A percentile compares a stretch with the other conserved stretches of the same genome.
Evolutionary conservation across 2,888 invertebrate genomes (phyloP).

Genomic region (Iphiclides podalirius): DNA sequence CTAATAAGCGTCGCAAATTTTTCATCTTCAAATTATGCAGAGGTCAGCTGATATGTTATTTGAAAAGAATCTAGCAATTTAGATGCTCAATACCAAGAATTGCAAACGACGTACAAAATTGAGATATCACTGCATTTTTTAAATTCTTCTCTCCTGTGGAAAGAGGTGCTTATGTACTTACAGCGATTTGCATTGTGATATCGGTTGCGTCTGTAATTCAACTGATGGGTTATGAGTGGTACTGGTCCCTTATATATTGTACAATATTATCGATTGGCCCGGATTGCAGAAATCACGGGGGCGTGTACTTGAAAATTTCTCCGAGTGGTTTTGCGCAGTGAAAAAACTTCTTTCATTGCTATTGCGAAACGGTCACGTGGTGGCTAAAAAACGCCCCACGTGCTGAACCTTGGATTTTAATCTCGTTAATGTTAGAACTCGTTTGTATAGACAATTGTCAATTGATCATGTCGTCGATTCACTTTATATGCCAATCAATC

Average conservation of each 20-base stretch:
- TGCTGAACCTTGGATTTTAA: slow-evolving; percentile 4
- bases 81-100: background rate
- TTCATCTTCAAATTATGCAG: background rate
- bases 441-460: slow-evolving; percentile 5
- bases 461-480: slow-evolving; percentile 1
- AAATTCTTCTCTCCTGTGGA: too few relatives aligned
- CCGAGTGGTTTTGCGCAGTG: slow-evolving; percentile 34
- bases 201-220: slow-evolving; percentile 30
- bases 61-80: background rate
- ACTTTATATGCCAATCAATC: background rate
- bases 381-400: background rate
- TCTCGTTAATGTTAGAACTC: background rate
- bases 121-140: too few relatives aligned
- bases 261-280: slow-evolving; percentile 48
- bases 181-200: slow-evolving; percentile 54
- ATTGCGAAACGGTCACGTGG: slow-evolving; percentile 5
- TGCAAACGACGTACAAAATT: too few relatives aligned
- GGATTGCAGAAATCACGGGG: slow-evolving; percentile 43
- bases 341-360: slow-evolving; percentile 6
- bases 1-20: background rate
- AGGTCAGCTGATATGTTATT: background rate
- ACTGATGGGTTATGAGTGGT: slow-evolving; percentile 21
- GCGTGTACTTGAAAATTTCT: slow-evolving; percentile 40
- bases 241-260: slow-evolving; percentile 53
- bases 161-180: too few relatives aligned